Base-by-base conservation (phyloP, 2,113 vertebrate genomes). In the Neodontobutis hainanensis region DNA sequence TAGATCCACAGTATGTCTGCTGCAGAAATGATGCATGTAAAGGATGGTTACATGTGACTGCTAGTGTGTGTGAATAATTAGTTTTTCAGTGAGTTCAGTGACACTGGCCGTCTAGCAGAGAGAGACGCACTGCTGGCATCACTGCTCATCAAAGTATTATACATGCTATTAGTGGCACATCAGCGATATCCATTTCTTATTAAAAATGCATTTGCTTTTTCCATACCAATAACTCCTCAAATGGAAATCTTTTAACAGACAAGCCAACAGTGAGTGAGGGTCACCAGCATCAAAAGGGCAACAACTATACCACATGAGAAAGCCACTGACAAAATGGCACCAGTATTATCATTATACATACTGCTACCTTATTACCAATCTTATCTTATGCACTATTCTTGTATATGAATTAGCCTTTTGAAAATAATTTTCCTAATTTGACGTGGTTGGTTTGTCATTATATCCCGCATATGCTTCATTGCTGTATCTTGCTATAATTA, bases 121-220 rank as follows among this genome's bases (percentile, higher is more conserved):
- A 49, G 12, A 47, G 11, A 59, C 10, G 52, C 12, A 32, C 35
- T 57, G 58, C 27, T 53, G 35, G 36, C 65, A 60, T 46, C 46
- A 36, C 6, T 40, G 66, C 16, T 32, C 4, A 11, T 4, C 58
- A 67, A 61, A 43, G 43, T 61, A 42, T 66, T 65, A 11, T 50
- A 65, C 45, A 70, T 40, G 35, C 70, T 64, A 65, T 72, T 71
- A 72, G 42, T 44, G 12, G 45, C 75, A 78, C 49, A 51, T 63
- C 51, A 73, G 5, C 60, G 47, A 42, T 62, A 69, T 74, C 55
- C 45, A 62, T 77, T 65, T 72, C 36, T 12, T 43, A 73, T 83
- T 67, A 65, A 64, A 66, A 73, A 56, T 67, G 19, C 3, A 67
- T 62, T n/a, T 36, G 48, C 16, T 32, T 50, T n/a, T 66, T 58